Percentiles rank a stretch among this genome's conserved stretches.
Evolutionary conservation across 2,888 invertebrate genomes (phyloP).

Genomic region (Pyrgus malvae): DNA sequence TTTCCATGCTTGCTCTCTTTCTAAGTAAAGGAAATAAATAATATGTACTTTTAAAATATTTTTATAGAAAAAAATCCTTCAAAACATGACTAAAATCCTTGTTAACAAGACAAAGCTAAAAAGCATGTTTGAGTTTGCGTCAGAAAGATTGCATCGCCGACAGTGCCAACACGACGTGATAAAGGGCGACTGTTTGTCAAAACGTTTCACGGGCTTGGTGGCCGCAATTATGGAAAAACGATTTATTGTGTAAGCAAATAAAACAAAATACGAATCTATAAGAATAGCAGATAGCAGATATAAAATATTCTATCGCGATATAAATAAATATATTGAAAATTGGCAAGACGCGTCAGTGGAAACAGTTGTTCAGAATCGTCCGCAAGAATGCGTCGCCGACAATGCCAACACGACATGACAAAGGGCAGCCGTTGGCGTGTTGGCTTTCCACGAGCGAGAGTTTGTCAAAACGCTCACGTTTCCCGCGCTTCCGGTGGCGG

Average conservation of each 20-base stretch:
- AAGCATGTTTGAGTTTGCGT: no score
- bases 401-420: slow-evolving; percentile 34
- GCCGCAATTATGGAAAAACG: slow-evolving; percentile 77
- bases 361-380: slow-evolving; percentile 5
- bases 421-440: slow-evolving; percentile 58
- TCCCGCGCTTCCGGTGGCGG: slow-evolving; percentile 69
- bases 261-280: no score
- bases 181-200: slow-evolving; percentile 68
- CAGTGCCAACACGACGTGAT: slow-evolving; percentile 32
- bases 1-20: no score
- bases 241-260: no score
- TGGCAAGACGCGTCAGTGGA: neutral
- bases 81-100: no score
- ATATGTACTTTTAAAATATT: no score
- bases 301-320: no score
- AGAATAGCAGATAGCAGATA: no score
- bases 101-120: no score
- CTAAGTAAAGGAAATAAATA: no score
- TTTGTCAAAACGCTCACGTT: slow-evolving; percentile 80
- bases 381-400: slow-evolving; percentile 31
- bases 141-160: slow-evolving; percentile 31
- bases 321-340: neutral
- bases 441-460: slow-evolving; percentile 60
- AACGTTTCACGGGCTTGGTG: slow-evolving; percentile 71
- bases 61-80: no score